These are phyloP conservation scores for Mionectes macconnelli DNA, from an alignment of 2,113 vertebrate species.

Conservation along the genomic window DNA sequence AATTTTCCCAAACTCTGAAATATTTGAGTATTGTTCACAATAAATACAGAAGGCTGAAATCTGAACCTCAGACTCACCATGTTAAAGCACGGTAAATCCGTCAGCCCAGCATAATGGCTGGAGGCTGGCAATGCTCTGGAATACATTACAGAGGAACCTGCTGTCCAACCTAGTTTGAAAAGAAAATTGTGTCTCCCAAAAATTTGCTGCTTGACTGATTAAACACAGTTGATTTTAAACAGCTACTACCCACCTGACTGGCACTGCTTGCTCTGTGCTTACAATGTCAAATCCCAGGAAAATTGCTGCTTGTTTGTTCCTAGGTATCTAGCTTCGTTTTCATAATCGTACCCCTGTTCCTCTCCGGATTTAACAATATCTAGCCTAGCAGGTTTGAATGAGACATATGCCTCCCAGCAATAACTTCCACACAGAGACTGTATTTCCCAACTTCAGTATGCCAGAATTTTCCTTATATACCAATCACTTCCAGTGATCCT, in stretches of 20 bases:
- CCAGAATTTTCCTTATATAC: neutral
- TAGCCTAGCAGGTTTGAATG: neutral
- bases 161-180: neutral
- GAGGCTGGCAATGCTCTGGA: neutral
- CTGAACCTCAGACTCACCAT: neutral
- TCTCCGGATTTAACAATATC: neutral
- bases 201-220: neutral
- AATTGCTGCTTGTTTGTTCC: neutral
- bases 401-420: neutral
- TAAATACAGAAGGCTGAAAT: neutral
- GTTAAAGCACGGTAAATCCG: neutral
- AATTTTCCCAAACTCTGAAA: neutral
- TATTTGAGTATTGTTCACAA: neutral
- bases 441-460: neutral
- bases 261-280: neutral
- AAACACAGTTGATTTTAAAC: conserved; percentile 21
- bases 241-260: neutral
- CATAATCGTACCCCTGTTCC: neutral
- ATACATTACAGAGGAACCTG: neutral
- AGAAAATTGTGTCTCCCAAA: neutral
- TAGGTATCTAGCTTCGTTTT: neutral
- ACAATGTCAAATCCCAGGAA: neutral
- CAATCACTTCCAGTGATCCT: neutral
- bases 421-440: neutral
- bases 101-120: neutral